phyloP scores from a whole-genome alignment of 2,888 invertebrate species.

The Xestoiulus laeticollis region DNA sequence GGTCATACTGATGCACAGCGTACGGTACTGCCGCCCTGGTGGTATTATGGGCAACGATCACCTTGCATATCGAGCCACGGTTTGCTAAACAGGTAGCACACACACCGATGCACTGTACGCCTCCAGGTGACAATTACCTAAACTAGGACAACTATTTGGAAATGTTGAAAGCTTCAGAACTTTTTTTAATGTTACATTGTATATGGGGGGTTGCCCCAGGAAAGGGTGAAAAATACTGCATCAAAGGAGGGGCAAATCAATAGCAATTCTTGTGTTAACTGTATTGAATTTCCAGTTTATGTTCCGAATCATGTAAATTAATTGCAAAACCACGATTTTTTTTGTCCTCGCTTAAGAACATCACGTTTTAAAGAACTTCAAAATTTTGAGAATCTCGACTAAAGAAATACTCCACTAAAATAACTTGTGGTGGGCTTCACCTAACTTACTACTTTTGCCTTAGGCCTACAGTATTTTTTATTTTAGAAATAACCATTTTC shows the following conservation, averaged over 20 bases:
- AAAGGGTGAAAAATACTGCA: no score
- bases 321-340: neutral
- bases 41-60: neutral
- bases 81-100: neutral
- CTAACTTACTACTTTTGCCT: no score
- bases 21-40: neutral
- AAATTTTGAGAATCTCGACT: no score
- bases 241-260: neutral
- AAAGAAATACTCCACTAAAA: no score
- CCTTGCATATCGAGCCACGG: neutral
- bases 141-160: neutral
- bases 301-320: neutral
- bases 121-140: neutral
- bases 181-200: neutral
- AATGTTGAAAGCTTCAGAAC: neutral
- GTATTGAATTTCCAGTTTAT: neutral
- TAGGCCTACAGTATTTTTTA: no score
- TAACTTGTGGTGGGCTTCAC: no score
- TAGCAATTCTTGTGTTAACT: neutral
- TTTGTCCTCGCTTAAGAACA: no score
- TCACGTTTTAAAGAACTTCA: no score
- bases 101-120: neutral
- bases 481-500: no score
- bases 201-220: neutral
- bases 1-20: neutral